Percentiles rank a stretch among this genome's conserved stretches.
Evolutionary conservation across 2,888 invertebrate species (phyloP).

Genomic region (Xylota segnis): DNA sequence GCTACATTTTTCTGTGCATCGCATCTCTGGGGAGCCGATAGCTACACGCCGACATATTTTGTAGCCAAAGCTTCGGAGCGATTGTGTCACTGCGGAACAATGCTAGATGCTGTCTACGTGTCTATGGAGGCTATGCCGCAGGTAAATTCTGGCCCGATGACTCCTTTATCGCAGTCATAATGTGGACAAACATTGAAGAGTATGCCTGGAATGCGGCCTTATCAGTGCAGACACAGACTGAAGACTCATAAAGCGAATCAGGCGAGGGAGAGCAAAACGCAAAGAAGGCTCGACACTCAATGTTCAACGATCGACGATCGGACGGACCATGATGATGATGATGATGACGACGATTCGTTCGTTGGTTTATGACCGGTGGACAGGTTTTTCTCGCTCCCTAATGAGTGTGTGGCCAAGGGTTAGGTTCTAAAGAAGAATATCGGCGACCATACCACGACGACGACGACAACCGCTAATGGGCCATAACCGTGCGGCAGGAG

Average conservation of each 20-base stretch:
- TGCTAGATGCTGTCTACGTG: slow-evolving; percentile 4
- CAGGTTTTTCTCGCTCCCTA: slow-evolving; percentile 62
- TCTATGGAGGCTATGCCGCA: slow-evolving; percentile 21
- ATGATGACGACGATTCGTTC: slow-evolving; percentile 56
- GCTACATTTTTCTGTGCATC: slow-evolving; percentile 32
- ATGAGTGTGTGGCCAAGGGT: slow-evolving; percentile 69
- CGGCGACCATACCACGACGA: slow-evolving; percentile 27
- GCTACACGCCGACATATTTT: slow-evolving; percentile 1
- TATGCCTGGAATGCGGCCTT: slow-evolving; percentile 68
- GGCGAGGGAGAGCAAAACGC: slow-evolving; percentile 17
- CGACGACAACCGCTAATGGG: slow-evolving; percentile 35
- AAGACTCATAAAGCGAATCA: slow-evolving; percentile 64
- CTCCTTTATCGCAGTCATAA: slow-evolving; percentile 74
- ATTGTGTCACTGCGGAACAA: slow-evolving; percentile 43
- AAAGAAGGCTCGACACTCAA: slow-evolving; percentile 36
- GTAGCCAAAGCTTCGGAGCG: slow-evolving; percentile 50
- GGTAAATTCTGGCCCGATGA: slow-evolving; percentile 61
- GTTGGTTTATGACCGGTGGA: slow-evolving; percentile 63
- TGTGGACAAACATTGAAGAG: slow-evolving; percentile 69
- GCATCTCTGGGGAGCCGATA: not conserved
- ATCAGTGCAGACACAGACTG: slow-evolving; percentile 58
- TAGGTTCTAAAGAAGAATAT: slow-evolving; percentile 26
- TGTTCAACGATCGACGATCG: too few species aligned
- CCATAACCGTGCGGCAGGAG: slow-evolving; percentile 43
- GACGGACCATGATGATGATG: slow-evolving; percentile 34